These are phyloP conservation scores for Caenorhabditis sp. DNA, from an alignment of 2,888 invertebrate genomes.

Conservation along the genomic window DNA sequence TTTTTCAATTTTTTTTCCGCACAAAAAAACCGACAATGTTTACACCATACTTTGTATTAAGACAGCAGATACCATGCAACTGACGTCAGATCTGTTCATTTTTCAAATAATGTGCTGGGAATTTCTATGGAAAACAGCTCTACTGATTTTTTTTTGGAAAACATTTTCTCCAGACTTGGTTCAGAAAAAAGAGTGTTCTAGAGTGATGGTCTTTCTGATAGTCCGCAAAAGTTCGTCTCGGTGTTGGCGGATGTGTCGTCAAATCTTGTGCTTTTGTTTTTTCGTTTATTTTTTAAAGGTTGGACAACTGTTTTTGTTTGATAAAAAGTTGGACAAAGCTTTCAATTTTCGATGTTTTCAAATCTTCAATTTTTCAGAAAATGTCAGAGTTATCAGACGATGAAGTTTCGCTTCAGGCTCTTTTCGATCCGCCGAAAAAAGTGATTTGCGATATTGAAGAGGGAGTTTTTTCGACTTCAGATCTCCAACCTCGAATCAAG, in stretches of 20 bases:
- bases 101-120: no score
- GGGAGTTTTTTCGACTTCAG: constrained; percentile 43
- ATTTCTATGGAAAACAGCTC: no score
- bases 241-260: constrained; percentile 38
- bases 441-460: constrained; percentile 63
- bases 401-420: constrained; percentile 34
- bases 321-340: background rate
- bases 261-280: background rate
- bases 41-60: no score
- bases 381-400: constrained; percentile 60
- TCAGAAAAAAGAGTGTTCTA: constrained; percentile 1
- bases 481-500: constrained; percentile 56
- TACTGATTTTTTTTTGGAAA: background rate
- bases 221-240: constrained; percentile 4
- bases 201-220: constrained; percentile 9
- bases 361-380: constrained; percentile 21
- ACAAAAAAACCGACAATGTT: no score
- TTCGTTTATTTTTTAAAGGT: constrained; percentile 9
- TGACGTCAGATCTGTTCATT: no score
- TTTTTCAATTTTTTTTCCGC: background rate
- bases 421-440: constrained; percentile 49
- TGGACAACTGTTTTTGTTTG: no score
- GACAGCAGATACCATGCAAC: no score
- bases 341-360: background rate
- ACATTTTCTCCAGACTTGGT: background rate